phyloP scores from a whole-genome alignment of 1,140 invertebrate species.

The Propsilocerus akamusi region DNA sequence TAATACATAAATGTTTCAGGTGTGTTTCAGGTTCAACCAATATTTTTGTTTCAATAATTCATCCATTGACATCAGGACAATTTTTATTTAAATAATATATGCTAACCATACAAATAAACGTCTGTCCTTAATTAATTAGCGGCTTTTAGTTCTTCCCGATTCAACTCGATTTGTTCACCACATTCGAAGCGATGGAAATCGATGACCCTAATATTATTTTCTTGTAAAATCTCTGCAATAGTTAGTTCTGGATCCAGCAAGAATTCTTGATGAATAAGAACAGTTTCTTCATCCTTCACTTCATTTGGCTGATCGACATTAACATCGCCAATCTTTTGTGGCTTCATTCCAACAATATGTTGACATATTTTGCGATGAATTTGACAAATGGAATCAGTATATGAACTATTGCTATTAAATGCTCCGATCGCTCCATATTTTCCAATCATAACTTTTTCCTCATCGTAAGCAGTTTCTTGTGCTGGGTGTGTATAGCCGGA shows the following conservation, averaged over 20 bases:
- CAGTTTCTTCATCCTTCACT: constrained; percentile 47
- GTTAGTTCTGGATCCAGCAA: constrained; percentile 54
- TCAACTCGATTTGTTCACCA: constrained; percentile 34
- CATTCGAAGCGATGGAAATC: constrained; percentile 76
- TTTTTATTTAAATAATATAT: no score
- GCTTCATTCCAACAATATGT: constrained; percentile 85
- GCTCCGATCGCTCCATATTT: constrained; percentile 69
- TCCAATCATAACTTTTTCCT: constrained; percentile 37
- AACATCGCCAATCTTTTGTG: constrained; percentile 50
- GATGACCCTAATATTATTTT: constrained; percentile 45
- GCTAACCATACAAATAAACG: no score
- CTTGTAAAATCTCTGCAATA: constrained; percentile 51
- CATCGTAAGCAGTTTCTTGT: constrained; percentile 18
- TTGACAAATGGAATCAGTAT: constrained; percentile 24
- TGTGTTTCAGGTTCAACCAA: no score
- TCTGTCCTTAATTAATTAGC: no score
- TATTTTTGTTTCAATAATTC: no score
- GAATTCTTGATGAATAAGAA: constrained; percentile 72
- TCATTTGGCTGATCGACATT: constrained; percentile 36
- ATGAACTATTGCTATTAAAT: constrained; percentile 29
- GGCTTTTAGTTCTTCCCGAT: no score
- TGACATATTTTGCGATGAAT: constrained; percentile 63
- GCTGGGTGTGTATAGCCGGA: constrained; percentile 57
- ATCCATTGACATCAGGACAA: no score
- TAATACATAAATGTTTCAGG: no score